These are phyloP conservation scores for Proterorhinus semilunaris DNA, from an alignment of 2,113 vertebrate genomes.

Conservation along the genomic window DNA sequence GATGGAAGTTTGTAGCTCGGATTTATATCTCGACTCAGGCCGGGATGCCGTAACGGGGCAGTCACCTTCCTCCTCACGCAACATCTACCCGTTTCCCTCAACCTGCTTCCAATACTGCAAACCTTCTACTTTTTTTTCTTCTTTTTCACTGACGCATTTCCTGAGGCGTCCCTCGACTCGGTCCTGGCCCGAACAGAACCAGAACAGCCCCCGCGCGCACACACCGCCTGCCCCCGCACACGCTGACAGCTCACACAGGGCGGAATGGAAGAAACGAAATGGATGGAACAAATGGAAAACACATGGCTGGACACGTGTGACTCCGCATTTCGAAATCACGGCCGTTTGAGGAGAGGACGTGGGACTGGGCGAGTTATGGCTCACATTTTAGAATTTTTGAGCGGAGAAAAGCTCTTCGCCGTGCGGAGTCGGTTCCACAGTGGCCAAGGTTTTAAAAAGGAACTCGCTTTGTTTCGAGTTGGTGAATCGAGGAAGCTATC, in stretches of 20 bases:
- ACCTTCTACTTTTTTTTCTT: neutral
- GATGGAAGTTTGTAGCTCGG: too few species aligned
- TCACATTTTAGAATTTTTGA: too few species aligned
- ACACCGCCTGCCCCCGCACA: slow-evolving; percentile 60
- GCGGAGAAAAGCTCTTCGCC: too few species aligned
- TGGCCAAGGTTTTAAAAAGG: too few species aligned
- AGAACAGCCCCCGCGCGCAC: slow-evolving; percentile 59
- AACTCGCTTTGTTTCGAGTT: too few species aligned
- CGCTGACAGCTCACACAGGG: slow-evolving; percentile 52
- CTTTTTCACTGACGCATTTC: slow-evolving; percentile 60
- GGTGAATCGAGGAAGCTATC: too few species aligned
- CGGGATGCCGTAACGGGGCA: slow-evolving; percentile 23
- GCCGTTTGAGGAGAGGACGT: too few species aligned
- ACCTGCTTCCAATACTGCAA: slow-evolving; percentile 60
- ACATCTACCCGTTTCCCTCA: slow-evolving; percentile 34
- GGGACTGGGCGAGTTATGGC: too few species aligned
- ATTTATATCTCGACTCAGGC: slow-evolving; percentile 7
- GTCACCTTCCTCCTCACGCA: slow-evolving; percentile 10
- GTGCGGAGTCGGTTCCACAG: too few species aligned
- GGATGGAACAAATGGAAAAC: slow-evolving; percentile 72
- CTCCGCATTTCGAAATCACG: slow-evolving; percentile 60
- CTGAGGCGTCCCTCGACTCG: slow-evolving; percentile 59
- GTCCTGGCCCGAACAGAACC: slow-evolving; percentile 45
- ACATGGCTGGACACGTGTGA: slow-evolving; percentile 76
- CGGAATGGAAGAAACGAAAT: slow-evolving; percentile 23